Percentiles rank a stretch among this genome's conserved stretches.
Evolutionary conservation across 23 tunicate species (phyloP).

Genomic region (Styela plicata): DNA sequence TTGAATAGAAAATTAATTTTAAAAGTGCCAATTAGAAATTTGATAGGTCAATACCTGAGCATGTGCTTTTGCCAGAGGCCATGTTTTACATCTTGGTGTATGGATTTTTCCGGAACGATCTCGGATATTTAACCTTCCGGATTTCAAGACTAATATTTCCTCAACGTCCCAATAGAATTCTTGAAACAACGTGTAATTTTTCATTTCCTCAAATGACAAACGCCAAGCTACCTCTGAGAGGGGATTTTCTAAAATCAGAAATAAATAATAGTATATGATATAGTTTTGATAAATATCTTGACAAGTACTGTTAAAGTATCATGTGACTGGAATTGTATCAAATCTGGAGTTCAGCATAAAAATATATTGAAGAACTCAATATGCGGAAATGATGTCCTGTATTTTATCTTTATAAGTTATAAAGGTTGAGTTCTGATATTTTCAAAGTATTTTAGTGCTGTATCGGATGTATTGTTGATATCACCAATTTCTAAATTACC

Average conservation of each 20-base stretch:
- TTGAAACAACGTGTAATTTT: constrained; percentile 27
- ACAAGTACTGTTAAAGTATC: no score
- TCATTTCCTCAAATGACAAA: constrained; percentile 32
- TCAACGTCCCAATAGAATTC: constrained; percentile 71
- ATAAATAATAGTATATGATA: not conserved
- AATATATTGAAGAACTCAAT: not conserved
- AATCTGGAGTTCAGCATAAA: no score
- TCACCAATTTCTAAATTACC: no score
- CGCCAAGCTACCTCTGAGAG: constrained; percentile 36
- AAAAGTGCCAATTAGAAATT: no score
- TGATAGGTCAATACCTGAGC: no score
- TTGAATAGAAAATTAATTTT: no score
- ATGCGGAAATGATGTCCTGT: not conserved
- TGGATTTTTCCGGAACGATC: constrained; percentile 51
- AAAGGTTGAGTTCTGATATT: no score
- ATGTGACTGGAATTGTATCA: no score
- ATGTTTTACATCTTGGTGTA: constrained; percentile 44
- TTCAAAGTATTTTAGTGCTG: no score
- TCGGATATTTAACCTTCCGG: constrained; percentile 28
- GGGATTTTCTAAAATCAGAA: constrained; percentile 13
- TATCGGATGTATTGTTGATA: no score
- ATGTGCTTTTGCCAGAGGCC: constrained; percentile 88
- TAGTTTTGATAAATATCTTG: not conserved
- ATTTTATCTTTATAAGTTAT: constrained; percentile 18
- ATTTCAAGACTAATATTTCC: constrained; percentile 45